Base-by-base conservation (phyloP, 2,888 invertebrate species). In the Oasisia sp. region DNA sequence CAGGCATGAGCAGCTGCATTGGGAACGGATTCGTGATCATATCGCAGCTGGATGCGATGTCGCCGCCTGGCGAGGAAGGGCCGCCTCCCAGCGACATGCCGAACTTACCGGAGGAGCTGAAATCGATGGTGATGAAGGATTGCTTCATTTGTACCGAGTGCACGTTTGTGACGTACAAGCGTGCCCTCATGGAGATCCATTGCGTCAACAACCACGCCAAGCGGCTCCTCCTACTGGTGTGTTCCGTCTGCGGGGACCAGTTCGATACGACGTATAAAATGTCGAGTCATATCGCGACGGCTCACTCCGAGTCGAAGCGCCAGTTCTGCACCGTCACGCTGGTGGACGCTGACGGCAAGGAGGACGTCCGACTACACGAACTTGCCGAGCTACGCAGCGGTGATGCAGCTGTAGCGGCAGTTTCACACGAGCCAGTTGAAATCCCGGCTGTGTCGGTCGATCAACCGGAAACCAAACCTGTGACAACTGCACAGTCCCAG, bases 311-410 rank as follows among this genome's bases (percentile, higher is more conserved):
- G 56, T 50, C 56, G n/a, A 91, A 91, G 56, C 91, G 91, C 19
- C 91, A 91, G 91, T 91, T 91, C 32, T 91, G 91, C 91, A 50
- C 91, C 7, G 91, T 91, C 45, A 91, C 91, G 12, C 50, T 91
- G 44, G 56, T 91, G 32, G 91, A 91, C 27, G 50, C 44, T n/a
- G 91, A 91, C 7, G 91, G 91, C 4, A 27, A 27, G 91, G 32
- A 91, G 19, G 44, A 74, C 74, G 7, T n/a, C 7, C 27, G 74
- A 74, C 74, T 74, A n/a, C 74, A n/a, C 27, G 4, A 74, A 74
- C 74, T 74, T 74, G 74, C 74, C 74, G n/a, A 74, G 74, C 74
- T 27, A 27, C 74, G 74, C 27, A 74, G n/a, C 7, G n/a, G 14
- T 50, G 50, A 9, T 5, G 74, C 74, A 74, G 19, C 74, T 27